Percentiles rank a stretch among this genome's conserved stretches.
These are phyloP conservation scores for Polypedilum vanderplanki DNA, from an alignment of 1,140 invertebrate genomes.

Conservation along the genomic window DNA sequence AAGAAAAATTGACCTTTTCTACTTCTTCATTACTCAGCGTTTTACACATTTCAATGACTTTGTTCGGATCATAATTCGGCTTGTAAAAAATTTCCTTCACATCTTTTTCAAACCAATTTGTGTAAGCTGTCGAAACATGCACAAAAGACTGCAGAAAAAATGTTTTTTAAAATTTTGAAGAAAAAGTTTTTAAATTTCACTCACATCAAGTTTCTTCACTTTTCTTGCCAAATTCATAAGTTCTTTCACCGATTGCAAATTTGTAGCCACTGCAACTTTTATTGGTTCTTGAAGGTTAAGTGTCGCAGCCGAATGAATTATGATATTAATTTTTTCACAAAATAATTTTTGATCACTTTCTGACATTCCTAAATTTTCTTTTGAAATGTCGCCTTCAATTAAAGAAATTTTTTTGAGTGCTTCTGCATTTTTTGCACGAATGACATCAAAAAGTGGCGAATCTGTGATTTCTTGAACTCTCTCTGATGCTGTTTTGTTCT, in stretches of 20 bases:
- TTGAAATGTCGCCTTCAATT: slow-evolving; percentile 54
- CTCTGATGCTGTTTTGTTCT: slow-evolving; percentile 61
- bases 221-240: slow-evolving; percentile 55
- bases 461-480: slow-evolving; percentile 49
- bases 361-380: slow-evolving; percentile 47
- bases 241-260: slow-evolving; percentile 59
- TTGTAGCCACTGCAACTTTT: slow-evolving; percentile 56
- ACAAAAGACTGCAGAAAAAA: slow-evolving; percentile 49
- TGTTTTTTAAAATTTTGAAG: neutral
- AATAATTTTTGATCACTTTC: slow-evolving; percentile 41
- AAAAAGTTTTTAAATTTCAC: neutral
- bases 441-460: slow-evolving; percentile 49
- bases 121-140: slow-evolving; percentile 64
- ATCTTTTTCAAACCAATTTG: slow-evolving; percentile 52
- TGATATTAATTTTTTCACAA: slow-evolving; percentile 55
- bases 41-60: slow-evolving; percentile 47
- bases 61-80: slow-evolving; percentile 54
- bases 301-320: slow-evolving; percentile 64
- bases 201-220: slow-evolving; percentile 56
- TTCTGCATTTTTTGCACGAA: slow-evolving; percentile 54
- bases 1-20: slow-evolving; percentile 39
- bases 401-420: slow-evolving; percentile 57
- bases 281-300: slow-evolving; percentile 64
- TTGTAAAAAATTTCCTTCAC: slow-evolving; percentile 63
- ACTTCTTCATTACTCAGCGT: slow-evolving; percentile 47